Base-by-base conservation (phyloP, 2,797 vertebrate genomes). In the Gallirallus australis region DNA sequence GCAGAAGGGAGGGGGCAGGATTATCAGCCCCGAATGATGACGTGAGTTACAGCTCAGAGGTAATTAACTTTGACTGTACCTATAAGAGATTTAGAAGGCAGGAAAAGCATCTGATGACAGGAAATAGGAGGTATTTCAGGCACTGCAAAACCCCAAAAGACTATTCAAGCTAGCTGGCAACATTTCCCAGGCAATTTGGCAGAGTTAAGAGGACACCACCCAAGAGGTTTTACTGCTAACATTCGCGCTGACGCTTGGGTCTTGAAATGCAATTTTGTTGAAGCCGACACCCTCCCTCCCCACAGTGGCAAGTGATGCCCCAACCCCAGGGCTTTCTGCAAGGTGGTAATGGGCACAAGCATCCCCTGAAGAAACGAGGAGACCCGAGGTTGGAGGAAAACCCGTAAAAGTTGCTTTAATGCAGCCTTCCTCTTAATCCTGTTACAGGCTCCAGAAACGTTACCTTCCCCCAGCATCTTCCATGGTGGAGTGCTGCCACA, bases 31-130 rank as follows among this genome's bases (percentile, higher is more conserved):
- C 50, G 57, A 31, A 83, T 45, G 87, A 86, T 42, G 71, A 60
- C 0, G 6, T 27, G 21, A 87, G 75, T 80, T 82, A 85, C 87
- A 94, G 65, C 82, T 90, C 63, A 82, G 59, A 54, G 30, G 56
- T 95, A 86, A 95, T 88, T 91, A 90, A 86, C 80, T 94, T 80
- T 66, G 72, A 68, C 65, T 23, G n/a, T 65, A 88, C 63, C 82
- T 86, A 8, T 17, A 86, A 86, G 79, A 91, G 65, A 91, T 69
- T 72, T 90, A 90, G 80, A 72, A 89, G 39, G 66, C 63, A 89
- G 76, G 80, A 72, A 86, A 95, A 91, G 53, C 76, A 88, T 39
- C 57, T 21, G 54, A 81, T 71, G 61, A 75, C 69, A 94, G 61
- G 76, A 88, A 86, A 81, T 3, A 53, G 42, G 53, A 82, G 65